phyloP scores from a whole-genome alignment of 2,797 vertebrate genomes.

The Lepilemur ruficaudatus region DNA sequence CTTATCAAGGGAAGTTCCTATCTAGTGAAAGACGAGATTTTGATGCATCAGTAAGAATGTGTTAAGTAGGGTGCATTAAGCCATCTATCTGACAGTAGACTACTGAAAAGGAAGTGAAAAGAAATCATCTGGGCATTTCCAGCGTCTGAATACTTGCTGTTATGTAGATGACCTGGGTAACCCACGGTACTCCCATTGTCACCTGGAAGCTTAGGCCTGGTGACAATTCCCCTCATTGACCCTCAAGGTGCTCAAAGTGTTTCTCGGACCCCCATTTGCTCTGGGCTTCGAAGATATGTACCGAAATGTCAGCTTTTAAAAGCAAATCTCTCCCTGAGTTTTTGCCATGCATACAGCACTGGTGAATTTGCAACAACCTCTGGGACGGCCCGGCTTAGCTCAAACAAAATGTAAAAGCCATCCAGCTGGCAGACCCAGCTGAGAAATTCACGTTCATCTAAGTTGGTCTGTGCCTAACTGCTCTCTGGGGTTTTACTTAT shows the following conservation, averaged over 20 bases:
- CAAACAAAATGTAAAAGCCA: background rate
- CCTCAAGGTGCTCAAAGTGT: background rate
- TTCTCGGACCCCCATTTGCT: background rate
- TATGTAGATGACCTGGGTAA: background rate
- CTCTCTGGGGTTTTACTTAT: constrained; percentile 41
- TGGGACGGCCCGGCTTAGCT: background rate
- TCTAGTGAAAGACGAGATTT: background rate
- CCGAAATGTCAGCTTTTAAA: background rate
- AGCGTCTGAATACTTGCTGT: background rate
- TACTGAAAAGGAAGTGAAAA: background rate
- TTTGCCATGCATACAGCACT: background rate
- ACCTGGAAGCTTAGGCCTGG: background rate
- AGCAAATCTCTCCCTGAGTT: background rate
- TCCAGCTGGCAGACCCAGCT: background rate
- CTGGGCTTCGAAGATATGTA: background rate
- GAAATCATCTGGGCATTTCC: background rate
- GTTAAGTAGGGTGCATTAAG: background rate
- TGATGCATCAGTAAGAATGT: background rate
- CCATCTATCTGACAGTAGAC: background rate
- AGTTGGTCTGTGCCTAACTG: constrained; percentile 28
- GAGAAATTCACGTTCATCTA: background rate
- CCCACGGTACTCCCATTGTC: background rate
- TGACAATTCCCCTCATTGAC: background rate
- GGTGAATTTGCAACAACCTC: background rate
- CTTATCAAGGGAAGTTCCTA: background rate